Conservation (phyloP, 2,888 invertebrate genomes). For the Netelia inedita region DNA sequence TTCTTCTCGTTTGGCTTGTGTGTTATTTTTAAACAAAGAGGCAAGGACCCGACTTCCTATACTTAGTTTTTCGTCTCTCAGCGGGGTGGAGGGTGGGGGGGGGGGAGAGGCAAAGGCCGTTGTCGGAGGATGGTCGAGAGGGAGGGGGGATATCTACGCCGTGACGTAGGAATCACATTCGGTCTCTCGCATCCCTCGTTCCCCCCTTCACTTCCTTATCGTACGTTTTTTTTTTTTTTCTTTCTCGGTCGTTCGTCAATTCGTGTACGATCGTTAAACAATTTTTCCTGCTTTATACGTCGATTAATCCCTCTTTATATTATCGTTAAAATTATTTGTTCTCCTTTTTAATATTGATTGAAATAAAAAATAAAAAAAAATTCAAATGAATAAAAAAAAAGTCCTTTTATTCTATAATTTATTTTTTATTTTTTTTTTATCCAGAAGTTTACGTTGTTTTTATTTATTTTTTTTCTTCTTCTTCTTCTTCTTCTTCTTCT, state of each 20-base stretch:
- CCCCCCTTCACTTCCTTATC: neutral
- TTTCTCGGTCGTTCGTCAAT: constrained; percentile 8
- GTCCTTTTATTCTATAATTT: neutral
- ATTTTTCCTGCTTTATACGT: too few species aligned
- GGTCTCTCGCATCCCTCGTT: constrained; percentile 55
- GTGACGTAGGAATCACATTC: constrained; percentile 79
- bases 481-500: neutral
- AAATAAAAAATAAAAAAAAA: too few species aligned
- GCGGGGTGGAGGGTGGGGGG: neutral
- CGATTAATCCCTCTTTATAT: neutral
- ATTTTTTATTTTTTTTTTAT: neutral
- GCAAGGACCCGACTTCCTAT: constrained; percentile 75
- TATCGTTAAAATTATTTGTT: neutral
- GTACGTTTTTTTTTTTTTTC: neutral
- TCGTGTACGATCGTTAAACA: neutral
- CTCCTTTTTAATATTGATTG: too few species aligned
- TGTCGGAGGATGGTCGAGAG: neutral
- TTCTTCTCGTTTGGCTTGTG: constrained; percentile 46
- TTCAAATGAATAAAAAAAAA: too few species aligned
- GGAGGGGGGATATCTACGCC: constrained; percentile 73
- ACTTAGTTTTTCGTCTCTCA: constrained; percentile 71
- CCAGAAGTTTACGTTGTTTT: too few species aligned
- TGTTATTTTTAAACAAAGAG: constrained; percentile 76
- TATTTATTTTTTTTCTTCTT: too few species aligned
- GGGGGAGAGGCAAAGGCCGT: neutral